Evolutionary conservation across 1,140 invertebrate species (phyloP).

Genomic region (Aricia agestis): DNA sequence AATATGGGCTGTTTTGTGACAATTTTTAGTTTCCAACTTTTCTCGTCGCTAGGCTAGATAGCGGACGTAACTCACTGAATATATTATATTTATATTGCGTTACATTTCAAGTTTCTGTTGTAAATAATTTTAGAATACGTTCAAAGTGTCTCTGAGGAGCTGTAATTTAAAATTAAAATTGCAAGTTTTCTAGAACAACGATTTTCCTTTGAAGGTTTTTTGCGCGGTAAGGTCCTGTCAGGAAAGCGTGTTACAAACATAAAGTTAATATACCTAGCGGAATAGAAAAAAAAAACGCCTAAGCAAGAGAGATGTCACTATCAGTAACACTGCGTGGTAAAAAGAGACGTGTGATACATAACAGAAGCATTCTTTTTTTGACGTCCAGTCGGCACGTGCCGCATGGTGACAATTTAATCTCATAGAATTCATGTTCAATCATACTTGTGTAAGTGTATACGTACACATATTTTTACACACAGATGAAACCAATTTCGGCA

Average conservation of each 20-base stretch:
- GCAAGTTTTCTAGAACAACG: background rate
- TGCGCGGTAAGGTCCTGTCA: background rate
- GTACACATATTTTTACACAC: no score
- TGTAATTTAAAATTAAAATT: background rate
- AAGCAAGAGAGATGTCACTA: no score
- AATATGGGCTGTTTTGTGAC: constrained; percentile 21
- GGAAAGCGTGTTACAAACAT: background rate
- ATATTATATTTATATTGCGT: background rate
- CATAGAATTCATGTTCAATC: no score
- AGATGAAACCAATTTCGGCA: no score
- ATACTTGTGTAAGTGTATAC: no score
- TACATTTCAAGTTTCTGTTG: background rate
- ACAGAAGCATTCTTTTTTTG: no score
- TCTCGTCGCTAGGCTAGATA: background rate
- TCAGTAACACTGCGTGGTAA: no score
- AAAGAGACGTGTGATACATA: no score
- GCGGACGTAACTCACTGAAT: background rate
- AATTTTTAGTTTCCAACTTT: constrained; percentile 10
- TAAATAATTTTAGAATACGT: background rate
- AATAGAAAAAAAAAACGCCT: no score
- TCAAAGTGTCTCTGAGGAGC: background rate
- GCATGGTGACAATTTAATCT: no score
- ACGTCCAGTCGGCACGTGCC: no score
- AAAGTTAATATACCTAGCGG: no score
- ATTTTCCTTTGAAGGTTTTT: background rate